phyloP scores from a whole-genome alignment of 2,113 vertebrate genomes.

The Ifrita kowaldi region DNA sequence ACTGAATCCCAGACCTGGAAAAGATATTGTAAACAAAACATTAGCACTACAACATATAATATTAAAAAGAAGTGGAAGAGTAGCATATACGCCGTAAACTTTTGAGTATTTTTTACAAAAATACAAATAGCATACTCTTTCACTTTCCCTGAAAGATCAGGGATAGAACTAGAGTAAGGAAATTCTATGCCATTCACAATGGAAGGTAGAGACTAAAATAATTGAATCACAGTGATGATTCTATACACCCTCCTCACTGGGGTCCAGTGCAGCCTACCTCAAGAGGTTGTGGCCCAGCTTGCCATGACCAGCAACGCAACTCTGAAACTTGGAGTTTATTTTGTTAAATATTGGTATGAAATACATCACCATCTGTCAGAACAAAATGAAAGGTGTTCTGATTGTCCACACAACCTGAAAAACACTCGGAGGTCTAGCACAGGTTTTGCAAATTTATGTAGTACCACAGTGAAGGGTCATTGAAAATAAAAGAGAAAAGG shows the following conservation, averaged over 20 bases:
- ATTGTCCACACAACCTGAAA: neutral
- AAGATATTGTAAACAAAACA: neutral
- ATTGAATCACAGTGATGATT: neutral
- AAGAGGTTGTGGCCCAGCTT: neutral
- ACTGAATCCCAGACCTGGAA: constrained; percentile 91
- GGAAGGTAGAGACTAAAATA: neutral
- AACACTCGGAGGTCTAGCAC: neutral
- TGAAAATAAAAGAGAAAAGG: neutral
- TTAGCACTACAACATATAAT: neutral
- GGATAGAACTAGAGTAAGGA: neutral
- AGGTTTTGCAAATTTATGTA: neutral
- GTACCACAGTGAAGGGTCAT: neutral
- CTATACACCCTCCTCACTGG: fast-evolving
- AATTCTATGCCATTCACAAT: neutral
- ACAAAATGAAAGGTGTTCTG: neutral
- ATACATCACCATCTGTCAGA: neutral
- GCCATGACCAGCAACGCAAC: neutral
- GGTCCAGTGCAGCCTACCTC: neutral
- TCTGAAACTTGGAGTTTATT: neutral
- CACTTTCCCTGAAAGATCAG: neutral
- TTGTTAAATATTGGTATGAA: neutral
- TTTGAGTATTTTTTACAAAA: neutral
- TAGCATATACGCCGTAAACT: neutral
- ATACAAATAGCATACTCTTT: neutral
- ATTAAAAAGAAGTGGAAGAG: neutral